Evolutionary conservation across 2,113 vertebrate genomes (phyloP), one percentile per base, ranked within the genome.

Genomic region (Protobothrops flavoviridis): DNA sequence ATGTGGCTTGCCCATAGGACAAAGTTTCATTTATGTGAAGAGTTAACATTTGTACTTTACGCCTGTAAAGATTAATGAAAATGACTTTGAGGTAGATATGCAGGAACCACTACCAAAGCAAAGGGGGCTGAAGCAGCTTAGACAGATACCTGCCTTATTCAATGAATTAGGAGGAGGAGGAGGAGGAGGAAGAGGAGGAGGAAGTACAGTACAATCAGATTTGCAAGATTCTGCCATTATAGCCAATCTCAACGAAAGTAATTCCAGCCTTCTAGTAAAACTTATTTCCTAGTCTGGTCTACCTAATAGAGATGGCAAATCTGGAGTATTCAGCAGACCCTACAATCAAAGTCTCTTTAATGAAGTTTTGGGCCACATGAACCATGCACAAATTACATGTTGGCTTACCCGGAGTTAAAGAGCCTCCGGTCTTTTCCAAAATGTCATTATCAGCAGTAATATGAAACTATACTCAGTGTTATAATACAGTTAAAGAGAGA

Each of bases 381-480:
- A 33, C 33, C 4, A 86, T 33, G 48, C 39, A 53, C 57, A 69
- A 69, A 55, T 87, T 92, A 45, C 69, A 89, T 55, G 43, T 9
- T n/a, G 3, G 2, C 74, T 81, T 81, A 43, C 7, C 74, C 17
- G 1, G 7, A 43, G 17, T 20, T 81, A 81, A 81, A 81, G 33
- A 81, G 21, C n/a, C 33, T 39, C 17, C 11, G 1, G 26, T 24
- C 64, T 20, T 93, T 95, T 92, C 64, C 88, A 52, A 33, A 64
- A 93, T 26, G 43, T 69, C 52, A 91, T 93, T 39, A 81, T 43
- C 55, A 94, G 26, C 89, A 94, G 53, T 91, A 0, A 0, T 45
- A 92, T 94, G 92, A 59, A 56, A 43, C 90, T 94, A 92, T 33
- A 24, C 53, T 94, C 92, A 56, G 48, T 91, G 53, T 85, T 87